Base-by-base conservation (phyloP, 2,113 vertebrate genomes). In the Micromys minutus region DNA sequence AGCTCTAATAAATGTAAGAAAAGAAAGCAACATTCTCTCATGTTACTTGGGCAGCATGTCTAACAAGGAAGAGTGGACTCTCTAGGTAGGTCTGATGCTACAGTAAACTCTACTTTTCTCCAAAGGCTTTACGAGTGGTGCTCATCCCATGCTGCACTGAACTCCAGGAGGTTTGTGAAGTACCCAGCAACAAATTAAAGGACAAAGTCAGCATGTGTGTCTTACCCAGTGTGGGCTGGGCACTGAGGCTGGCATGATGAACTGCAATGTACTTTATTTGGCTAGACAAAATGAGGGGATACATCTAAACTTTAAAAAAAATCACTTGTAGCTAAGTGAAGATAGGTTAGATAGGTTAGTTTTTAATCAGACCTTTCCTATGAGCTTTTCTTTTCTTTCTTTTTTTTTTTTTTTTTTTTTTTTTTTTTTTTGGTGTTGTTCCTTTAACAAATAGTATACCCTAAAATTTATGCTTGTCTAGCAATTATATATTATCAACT, bases 171-270 rank as follows among this genome's bases (percentile, higher is more conserved):
- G 4, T 39, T 92, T 90, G 50, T 92, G 39, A 17, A 84, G 87
- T 29, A 72, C 55, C 81, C 77, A 74, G 77, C 55, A 87, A 80
- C 59, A 95, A 96, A 92, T 42, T 71, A 55, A 21, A 67, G 24
- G 67, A 77, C 52, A 61, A 24, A 92, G 96, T 93, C 61, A 71
- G 76, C 91, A 97, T 97, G 92, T 89, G 75, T 74, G 47, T 91
- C 88, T 96, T 65, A 95, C 85, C 97, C 77, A 97, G 96, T 67
- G 93, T 71, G 95, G 95, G 81, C 90, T 96, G 95, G 85, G 90
- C 65, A 87, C 45, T 75, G 67, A 97, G 91, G 75, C 76, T 71
- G 94, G n/a, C 85, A 69, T 96, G 90, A 97, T 80, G 67, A 87
- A 93, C 94, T 69, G 95, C 39, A 96, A 87, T 98, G 96, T 87